Evolutionary conservation across 2,888 invertebrate species (phyloP).

Genomic region (Tipula vernalis): DNA sequence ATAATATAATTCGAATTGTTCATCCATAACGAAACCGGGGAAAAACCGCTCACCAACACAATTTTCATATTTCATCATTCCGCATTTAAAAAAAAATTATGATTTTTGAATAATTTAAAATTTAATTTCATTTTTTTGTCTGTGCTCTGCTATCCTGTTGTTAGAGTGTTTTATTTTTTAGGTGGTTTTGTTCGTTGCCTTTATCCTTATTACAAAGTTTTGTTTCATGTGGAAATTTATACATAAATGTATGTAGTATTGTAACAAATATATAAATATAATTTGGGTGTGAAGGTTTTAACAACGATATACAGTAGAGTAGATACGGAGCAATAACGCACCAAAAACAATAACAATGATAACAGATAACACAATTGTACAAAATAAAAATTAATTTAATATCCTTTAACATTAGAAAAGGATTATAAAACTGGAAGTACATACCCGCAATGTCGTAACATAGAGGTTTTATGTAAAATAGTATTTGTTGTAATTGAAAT

Average conservation of each 20-base stretch:
- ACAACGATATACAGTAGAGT: neutral
- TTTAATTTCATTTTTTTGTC: neutral
- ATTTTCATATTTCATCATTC: neutral
- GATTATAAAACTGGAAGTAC: neutral
- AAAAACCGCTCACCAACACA: neutral
- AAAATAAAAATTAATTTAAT: neutral
- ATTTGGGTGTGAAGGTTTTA: neutral
- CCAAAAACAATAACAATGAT: neutral
- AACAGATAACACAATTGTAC: neutral
- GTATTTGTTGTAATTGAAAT: neutral
- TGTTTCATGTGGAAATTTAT: neutral
- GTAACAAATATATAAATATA: neutral
- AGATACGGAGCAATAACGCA: neutral
- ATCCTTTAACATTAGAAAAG: neutral
- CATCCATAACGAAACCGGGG: neutral
- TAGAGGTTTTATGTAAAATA: neutral
- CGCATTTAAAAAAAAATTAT: neutral
- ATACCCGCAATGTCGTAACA: neutral
- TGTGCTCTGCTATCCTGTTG: neutral
- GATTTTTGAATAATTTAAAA: neutral
- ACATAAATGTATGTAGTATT: neutral
- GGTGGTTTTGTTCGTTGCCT: neutral
- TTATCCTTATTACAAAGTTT: neutral
- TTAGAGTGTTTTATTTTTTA: neutral
- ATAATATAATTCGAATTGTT: neutral